Percentiles rank a stretch among this genome's conserved stretches.
Evolutionary conservation across 2,888 invertebrate genomes (phyloP).

Genomic region (Slavum lentiscoides): DNA sequence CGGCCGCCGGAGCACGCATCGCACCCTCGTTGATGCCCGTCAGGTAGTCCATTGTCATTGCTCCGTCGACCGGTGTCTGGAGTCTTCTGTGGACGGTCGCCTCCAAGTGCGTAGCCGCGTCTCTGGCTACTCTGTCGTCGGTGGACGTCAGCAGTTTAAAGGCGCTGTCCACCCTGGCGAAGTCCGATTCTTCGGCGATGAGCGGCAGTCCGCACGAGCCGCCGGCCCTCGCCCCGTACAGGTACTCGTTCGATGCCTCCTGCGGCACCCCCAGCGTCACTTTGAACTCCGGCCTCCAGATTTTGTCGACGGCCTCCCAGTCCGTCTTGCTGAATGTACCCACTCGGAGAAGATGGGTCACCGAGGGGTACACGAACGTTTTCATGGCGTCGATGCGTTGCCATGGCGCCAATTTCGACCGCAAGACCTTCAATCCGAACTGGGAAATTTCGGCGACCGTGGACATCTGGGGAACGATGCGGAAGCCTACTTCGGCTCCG

Average conservation of each 20-base stretch:
- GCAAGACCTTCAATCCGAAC: accelerated
- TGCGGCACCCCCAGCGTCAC: background rate
- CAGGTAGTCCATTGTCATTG: background rate
- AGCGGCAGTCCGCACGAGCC: background rate
- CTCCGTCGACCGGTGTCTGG: background rate
- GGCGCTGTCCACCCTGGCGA: background rate
- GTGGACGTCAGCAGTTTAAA: background rate
- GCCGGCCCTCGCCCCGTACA: background rate
- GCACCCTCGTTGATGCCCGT: too few species aligned
- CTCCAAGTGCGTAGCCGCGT: background rate
- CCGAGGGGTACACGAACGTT: background rate
- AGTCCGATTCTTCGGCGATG: background rate
- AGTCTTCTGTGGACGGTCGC: background rate
- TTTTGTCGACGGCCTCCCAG: background rate
- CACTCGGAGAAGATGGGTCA: background rate
- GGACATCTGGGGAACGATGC: background rate
- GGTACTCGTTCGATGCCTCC: background rate
- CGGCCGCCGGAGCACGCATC: background rate
- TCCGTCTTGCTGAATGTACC: background rate
- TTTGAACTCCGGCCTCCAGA: background rate
- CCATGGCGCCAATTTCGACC: background rate
- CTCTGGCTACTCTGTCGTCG: background rate
- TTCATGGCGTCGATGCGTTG: background rate
- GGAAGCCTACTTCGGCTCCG: background rate
- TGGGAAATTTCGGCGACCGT: background rate